Conservation (phyloP, 2,113 vertebrate genomes). For the Forbesichthys agassizii region DNA sequence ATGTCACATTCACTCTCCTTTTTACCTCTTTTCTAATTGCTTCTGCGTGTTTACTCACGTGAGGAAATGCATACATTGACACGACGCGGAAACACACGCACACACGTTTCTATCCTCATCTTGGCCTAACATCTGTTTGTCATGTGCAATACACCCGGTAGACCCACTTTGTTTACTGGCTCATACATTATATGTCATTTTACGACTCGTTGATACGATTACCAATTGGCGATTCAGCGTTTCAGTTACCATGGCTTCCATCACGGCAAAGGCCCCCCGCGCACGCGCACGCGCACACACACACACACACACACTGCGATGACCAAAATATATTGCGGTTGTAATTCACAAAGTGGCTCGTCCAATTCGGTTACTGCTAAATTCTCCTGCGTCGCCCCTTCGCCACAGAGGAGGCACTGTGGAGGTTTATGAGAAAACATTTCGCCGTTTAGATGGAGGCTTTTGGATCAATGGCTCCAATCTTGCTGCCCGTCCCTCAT, state of each 20-base stretch:
- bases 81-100: not conserved
- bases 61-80: not conserved
- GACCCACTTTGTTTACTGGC: conserved; percentile 48
- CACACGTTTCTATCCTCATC: conserved; percentile 1
- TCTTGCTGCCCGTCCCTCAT: conserved; percentile 51
- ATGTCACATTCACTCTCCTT: not conserved
- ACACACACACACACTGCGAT: not conserved
- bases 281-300: not conserved
- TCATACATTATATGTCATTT: conserved; percentile 56
- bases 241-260: conserved; percentile 63
- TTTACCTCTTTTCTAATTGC: not conserved
- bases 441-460: conserved; percentile 58
- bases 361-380: conserved; percentile 65
- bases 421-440: conserved; percentile 70
- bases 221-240: conserved; percentile 66
- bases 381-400: conserved; percentile 27
- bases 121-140: conserved; percentile 36
- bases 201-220: conserved; percentile 13
- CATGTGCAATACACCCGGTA: not conserved
- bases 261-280: conserved; percentile 34
- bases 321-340: conserved; percentile 52
- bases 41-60: not conserved
- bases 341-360: conserved; percentile 63
- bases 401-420: conserved; percentile 56
- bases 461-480: conserved; percentile 61